phyloP scores from a whole-genome alignment of 2,797 vertebrate species.

The Hapalemur alaotrensis region DNA sequence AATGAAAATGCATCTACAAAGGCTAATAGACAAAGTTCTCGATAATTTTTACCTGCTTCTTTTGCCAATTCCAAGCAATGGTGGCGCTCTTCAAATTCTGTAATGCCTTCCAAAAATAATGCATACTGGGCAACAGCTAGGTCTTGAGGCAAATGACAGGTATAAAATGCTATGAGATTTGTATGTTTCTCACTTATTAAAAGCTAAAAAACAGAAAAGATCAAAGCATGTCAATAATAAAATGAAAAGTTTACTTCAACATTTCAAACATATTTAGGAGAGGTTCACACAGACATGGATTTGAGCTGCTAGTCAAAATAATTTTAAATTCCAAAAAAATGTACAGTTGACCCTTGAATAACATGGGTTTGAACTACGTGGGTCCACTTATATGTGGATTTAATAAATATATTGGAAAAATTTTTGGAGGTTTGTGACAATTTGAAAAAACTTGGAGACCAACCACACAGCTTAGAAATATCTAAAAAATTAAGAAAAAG shows the following conservation, averaged over 20 bases:
- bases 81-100: conserved; percentile 90
- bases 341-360: background rate
- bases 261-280: conserved; percentile 35
- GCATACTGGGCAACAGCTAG: conserved; percentile 92
- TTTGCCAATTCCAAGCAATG: conserved; percentile 93
- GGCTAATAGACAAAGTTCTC: background rate
- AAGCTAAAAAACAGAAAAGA: conserved; percentile 78
- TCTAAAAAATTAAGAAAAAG: background rate
- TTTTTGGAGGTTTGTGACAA: background rate
- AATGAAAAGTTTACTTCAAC: conserved; percentile 32
- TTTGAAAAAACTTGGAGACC: background rate
- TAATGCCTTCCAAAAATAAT: conserved; percentile 92
- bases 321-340: background rate
- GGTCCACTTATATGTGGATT: background rate
- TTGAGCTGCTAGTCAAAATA: background rate
- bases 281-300: background rate
- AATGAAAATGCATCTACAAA: background rate
- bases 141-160: conserved; percentile 92
- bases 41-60: conserved; percentile 89
- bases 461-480: background rate
- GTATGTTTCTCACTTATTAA: conserved; percentile 92
- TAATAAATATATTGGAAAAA: background rate
- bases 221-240: conserved; percentile 6
- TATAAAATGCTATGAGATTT: conserved; percentile 94
- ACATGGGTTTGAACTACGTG: background rate